Percentiles rank a stretch among this genome's conserved stretches.
These are phyloP conservation scores for Plagodis pulveraria DNA, from an alignment of 2,888 invertebrate species.

Conservation along the genomic window DNA sequence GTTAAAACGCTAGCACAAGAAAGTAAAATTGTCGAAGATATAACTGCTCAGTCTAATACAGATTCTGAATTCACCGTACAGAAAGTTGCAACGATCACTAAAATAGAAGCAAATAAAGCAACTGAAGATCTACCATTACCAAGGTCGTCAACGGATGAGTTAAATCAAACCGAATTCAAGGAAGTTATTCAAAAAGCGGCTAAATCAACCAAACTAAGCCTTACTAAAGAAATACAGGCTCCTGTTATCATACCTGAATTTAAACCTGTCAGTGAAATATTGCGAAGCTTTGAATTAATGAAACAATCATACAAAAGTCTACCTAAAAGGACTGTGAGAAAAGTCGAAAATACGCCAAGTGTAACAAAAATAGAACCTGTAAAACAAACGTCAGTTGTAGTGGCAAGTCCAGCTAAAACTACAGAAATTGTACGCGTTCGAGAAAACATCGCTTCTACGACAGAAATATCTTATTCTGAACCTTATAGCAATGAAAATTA, in stretches of 20 bases:
- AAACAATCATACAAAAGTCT: constrained; percentile 2
- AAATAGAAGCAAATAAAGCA: not conserved
- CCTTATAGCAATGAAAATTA: constrained; percentile 7
- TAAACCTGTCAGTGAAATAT: constrained; percentile 17
- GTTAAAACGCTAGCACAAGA: constrained; percentile 14
- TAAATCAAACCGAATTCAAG: not conserved
- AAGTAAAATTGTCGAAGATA: not conserved
- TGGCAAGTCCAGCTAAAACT: not conserved
- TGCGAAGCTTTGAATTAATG: constrained; percentile 18
- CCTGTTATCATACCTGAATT: constrained; percentile 20
- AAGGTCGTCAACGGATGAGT: not conserved
- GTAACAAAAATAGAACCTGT: not conserved
- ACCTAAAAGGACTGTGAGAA: constrained; percentile 6
- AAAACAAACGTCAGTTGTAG: not conserved
- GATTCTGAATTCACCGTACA: constrained; percentile 4
- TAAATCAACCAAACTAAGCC: constrained; percentile 13
- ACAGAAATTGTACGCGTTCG: not conserved
- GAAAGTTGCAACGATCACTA: constrained; percentile 4
- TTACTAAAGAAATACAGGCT: constrained; percentile 18
- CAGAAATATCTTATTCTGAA: constrained; percentile 3
- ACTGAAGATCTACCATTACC: not conserved
- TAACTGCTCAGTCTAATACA: constrained; percentile 1
- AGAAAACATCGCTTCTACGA: not conserved
- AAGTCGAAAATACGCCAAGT: constrained; percentile 4
- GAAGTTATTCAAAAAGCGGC: not conserved